Evolutionary conservation across 2,113 vertebrate genomes (phyloP).

Genomic region (Phasianus colchicus): DNA sequence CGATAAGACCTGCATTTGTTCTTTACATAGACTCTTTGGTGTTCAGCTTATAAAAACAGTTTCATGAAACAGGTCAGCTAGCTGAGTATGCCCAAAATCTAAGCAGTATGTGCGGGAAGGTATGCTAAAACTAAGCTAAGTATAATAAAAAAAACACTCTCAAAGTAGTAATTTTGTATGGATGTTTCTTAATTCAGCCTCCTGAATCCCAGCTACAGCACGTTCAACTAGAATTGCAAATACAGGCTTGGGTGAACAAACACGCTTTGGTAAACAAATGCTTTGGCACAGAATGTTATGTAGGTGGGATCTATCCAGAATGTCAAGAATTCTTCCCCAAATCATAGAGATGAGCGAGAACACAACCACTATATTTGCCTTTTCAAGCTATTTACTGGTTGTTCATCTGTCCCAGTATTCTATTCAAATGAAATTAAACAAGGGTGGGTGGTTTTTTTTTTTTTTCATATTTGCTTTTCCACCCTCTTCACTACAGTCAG

Average conservation of each 20-base stretch:
- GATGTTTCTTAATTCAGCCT: constrained; percentile 57
- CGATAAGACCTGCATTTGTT: background rate
- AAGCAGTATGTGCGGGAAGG: background rate
- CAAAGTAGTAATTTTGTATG: constrained; percentile 43
- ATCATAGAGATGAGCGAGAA: background rate
- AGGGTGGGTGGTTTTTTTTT: background rate
- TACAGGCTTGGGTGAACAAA: constrained; percentile 39
- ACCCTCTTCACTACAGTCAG: background rate
- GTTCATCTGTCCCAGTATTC: background rate
- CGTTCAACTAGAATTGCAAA: constrained; percentile 55
- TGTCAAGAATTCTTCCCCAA: constrained; percentile 11
- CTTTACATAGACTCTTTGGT: background rate
- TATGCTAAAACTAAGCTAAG: background rate
- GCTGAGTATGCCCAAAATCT: constrained; percentile 22
- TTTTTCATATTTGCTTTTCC: background rate
- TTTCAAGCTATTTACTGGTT: background rate
- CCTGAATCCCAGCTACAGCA: constrained; percentile 53
- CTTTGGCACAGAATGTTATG: constrained; percentile 25
- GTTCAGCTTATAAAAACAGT: constrained; percentile 4
- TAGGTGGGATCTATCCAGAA: constrained; percentile 38
- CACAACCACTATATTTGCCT: background rate
- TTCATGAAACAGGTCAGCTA: constrained; percentile 1
- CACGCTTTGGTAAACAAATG: constrained; percentile 53
- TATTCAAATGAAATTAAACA: background rate
- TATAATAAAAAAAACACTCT: constrained; percentile 17